Base-by-base conservation (phyloP, 2,113 vertebrate species). In the Cyprinodon brontotheroides region DNA sequence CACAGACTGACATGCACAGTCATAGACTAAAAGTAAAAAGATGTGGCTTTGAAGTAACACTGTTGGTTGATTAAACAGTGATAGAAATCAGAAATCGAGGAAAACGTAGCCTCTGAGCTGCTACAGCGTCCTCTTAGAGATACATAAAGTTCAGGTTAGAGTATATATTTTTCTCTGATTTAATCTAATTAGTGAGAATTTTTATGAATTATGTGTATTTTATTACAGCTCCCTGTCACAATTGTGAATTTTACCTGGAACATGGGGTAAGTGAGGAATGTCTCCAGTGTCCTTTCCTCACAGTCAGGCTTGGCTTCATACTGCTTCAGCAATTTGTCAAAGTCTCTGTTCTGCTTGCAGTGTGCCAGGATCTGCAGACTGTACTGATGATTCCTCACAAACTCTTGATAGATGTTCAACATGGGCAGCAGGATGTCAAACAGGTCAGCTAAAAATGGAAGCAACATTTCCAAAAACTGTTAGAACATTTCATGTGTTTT, bases 361-460 rank as follows among this genome's bases (percentile, higher is more conserved):
- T 98, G 97, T 0, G 98, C 98, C 91, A 99, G 93, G 88, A 99
- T 98, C 95, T 99, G 98, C 88, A 99, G 94, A 90, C 97, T 99
- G 94, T 98, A 99, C 93, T 99, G 98, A 87, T 99, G 98, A 91
- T 99, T 99, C 78, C 98, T 91, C 71, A 99, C 97, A 14, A 99
- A 99, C 93, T 99, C 98, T 93, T 99, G 98, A 93, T 99, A 99
- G 94, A 99, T 99, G 94, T 99, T 99, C 70, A 99, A 94, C 98
- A 99, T 98, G 65, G 98, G 97, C 92, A 99, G 94, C 86, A 99
- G 93, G 90, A 99, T 99, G 94, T 99, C 98, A 45, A 99, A 99
- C 47, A 99, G 89, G 91, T 99, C 98, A 0, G 98, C 98, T 99
- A 93, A 0, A 40, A 66, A 85, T 73, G 78, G 29, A 77, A 22